Evolutionary conservation across 2,888 invertebrate species (phyloP).

Genomic region (Ectemnius continuus): DNA sequence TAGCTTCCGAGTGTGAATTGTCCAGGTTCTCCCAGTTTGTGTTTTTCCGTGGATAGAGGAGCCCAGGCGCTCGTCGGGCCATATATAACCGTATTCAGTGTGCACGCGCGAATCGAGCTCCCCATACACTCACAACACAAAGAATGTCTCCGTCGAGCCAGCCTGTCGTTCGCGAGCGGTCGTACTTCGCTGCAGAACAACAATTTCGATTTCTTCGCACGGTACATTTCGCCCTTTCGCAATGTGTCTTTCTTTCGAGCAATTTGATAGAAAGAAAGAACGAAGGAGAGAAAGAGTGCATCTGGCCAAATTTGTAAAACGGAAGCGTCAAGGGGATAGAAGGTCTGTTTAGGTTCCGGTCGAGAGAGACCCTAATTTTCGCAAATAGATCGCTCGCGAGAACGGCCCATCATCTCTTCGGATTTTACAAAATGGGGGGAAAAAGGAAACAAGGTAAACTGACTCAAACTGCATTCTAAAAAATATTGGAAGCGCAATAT

Average conservation of each 20-base stretch:
- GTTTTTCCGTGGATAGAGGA: background rate
- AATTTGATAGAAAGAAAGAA: background rate
- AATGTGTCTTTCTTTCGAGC: constrained; percentile 30
- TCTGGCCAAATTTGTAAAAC: constrained; percentile 29
- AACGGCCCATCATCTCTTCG: constrained; percentile 32
- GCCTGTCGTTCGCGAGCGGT: constrained; percentile 60
- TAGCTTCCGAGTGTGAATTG: too few species aligned
- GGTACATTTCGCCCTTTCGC: constrained; percentile 16
- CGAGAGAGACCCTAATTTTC: constrained; percentile 27
- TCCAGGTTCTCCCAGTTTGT: too few species aligned
- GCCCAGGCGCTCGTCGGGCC: too few species aligned
- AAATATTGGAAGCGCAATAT: constrained; percentile 15
- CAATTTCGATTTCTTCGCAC: constrained; percentile 16
- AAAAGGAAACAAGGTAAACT: background rate
- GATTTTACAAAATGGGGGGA: constrained; percentile 10
- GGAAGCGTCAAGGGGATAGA: constrained; percentile 30
- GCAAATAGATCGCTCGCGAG: constrained; percentile 58
- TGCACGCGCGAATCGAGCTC: too few species aligned
- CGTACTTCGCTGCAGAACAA: constrained; percentile 22
- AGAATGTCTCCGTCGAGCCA: constrained; percentile 54
- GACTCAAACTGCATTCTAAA: constrained; percentile 13
- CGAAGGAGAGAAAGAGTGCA: constrained; percentile 9
- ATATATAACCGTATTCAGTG: too few species aligned
- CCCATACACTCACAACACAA: constrained; percentile 14
- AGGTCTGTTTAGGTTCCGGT: constrained; percentile 23